Evolutionary conservation across 2,888 invertebrate species (phyloP).

Genomic region (Chloroclystis v-ata): DNA sequence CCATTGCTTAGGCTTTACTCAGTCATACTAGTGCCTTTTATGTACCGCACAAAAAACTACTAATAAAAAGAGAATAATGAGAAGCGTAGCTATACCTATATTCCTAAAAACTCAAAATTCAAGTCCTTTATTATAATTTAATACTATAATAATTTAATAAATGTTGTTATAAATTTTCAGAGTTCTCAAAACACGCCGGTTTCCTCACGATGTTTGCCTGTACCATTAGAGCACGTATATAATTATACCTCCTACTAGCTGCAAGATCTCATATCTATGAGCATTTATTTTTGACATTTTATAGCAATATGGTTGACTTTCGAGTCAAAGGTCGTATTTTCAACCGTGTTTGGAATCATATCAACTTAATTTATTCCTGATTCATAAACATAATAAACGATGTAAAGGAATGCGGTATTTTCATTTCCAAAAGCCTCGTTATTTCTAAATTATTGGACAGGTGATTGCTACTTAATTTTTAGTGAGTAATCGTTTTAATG

Average conservation of each 20-base stretch:
- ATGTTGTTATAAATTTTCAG: no score
- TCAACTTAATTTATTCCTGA: constrained; percentile 16
- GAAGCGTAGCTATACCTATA: no score
- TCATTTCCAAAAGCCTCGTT: constrained; percentile 10
- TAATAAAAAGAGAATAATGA: no score
- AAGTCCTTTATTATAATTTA: no score
- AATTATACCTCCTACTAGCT: no score
- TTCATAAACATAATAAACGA: constrained; percentile 11
- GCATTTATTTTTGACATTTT: constrained; percentile 2
- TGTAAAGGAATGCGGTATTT: constrained; percentile 12
- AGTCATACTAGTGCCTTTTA: background rate
- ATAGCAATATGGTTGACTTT: background rate
- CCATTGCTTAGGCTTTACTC: constrained; percentile 15
- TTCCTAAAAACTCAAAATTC: no score
- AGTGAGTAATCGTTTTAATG: background rate
- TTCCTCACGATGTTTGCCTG: no score
- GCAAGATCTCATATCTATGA: no score
- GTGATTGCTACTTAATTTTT: constrained; percentile 9
- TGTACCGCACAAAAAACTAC: no score
- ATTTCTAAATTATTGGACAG: constrained; percentile 9
- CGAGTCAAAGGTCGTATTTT: constrained; percentile 13
- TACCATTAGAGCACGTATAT: no score
- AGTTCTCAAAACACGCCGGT: no score
- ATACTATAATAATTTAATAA: no score
- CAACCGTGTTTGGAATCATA: constrained; percentile 11